phyloP scores from a whole-genome alignment of 2,113 vertebrate species.

The Hyperopisus bebe region DNA sequence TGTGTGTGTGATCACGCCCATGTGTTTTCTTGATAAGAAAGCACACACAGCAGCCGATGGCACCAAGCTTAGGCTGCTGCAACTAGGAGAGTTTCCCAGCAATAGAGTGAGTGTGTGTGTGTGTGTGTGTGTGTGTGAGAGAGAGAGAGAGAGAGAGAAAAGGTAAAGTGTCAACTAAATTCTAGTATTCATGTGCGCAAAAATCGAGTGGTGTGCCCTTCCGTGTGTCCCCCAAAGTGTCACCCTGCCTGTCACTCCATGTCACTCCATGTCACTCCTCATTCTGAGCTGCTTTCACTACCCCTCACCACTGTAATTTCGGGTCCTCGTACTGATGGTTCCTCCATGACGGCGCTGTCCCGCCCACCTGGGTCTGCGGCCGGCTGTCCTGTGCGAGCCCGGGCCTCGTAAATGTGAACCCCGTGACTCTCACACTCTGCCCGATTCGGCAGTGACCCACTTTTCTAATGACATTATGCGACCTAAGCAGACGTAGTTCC shows the following conservation, averaged over 20 bases:
- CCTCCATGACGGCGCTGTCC: neutral
- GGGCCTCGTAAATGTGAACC: neutral
- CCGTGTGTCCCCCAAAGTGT: neutral
- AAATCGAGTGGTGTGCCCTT: neutral
- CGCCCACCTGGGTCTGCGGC: neutral
- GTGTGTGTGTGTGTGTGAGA: neutral
- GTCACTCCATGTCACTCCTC: neutral
- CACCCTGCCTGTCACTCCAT: neutral
- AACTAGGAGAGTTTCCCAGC: slow-evolving; percentile 34
- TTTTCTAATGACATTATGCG: neutral
- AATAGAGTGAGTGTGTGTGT: slow-evolving; percentile 13
- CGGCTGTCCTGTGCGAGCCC: neutral
- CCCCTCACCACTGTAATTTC: neutral
- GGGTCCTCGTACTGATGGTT: neutral
- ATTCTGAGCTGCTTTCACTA: too few species aligned
- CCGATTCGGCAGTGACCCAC: neutral
- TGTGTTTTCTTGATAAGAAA: slow-evolving; percentile 65
- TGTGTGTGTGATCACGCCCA: slow-evolving; percentile 52
- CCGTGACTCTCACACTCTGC: neutral
- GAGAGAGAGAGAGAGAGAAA: neutral
- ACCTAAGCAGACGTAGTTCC: neutral
- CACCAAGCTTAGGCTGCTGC: slow-evolving; percentile 52
- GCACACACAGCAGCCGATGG: slow-evolving; percentile 61
- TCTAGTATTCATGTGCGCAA: neutral
- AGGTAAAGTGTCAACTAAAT: neutral